Conservation (phyloP, 1,140 invertebrate species). For the Metopolophium dirhodum region DNA sequence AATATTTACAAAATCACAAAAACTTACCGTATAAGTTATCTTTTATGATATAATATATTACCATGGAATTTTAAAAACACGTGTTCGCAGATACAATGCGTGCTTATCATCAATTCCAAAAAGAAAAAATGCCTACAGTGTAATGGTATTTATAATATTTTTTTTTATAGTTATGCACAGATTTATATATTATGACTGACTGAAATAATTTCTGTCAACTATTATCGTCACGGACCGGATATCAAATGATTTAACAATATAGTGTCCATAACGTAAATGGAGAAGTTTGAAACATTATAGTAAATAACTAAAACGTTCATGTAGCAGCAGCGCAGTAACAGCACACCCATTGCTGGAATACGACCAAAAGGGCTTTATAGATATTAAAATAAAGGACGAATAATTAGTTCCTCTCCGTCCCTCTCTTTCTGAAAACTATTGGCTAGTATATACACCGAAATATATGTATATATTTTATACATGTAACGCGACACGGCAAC, state of each 20-base stretch:
- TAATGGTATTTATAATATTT: not conserved
- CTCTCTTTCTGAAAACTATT: not conserved
- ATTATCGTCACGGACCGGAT: not conserved
- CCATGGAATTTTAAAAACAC: not conserved
- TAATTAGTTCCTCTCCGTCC: not conserved
- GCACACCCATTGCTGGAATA: not conserved
- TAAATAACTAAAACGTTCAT: not conserved
- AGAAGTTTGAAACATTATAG: conserved; percentile 9
- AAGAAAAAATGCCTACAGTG: not conserved
- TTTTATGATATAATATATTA: too few species aligned
- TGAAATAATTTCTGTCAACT: not conserved
- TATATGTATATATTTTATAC: not conserved
- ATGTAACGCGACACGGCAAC: too few species aligned
- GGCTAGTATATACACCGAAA: not conserved
- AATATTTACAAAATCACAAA: not conserved
- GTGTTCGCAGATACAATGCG: not conserved
- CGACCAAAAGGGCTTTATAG: conserved; percentile 38
- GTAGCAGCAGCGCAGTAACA: not conserved
- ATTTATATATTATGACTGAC: not conserved
- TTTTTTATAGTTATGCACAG: not conserved
- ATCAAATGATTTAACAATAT: conserved; percentile 15
- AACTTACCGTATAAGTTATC: not conserved
- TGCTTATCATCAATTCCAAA: not conserved
- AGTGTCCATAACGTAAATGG: not conserved
- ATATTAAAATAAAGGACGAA: conserved; percentile 32